Base-by-base conservation (phyloP, 1,140 invertebrate species). In the Eufriesea mexicana region DNA sequence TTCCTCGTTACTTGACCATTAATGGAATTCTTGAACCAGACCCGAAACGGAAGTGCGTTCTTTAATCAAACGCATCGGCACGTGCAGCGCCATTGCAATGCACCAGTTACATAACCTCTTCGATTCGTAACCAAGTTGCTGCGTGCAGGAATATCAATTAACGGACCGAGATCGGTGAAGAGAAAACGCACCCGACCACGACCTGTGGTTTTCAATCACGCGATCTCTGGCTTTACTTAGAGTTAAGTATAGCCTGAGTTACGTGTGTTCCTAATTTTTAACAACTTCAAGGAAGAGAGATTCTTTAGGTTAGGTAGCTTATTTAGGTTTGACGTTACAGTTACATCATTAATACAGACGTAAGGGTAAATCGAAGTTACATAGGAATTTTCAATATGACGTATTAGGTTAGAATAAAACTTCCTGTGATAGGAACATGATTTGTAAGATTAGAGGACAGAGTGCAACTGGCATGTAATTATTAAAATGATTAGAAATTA, bases 101-200 rank as follows among this genome's bases (percentile, higher is more conserved):
- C 45, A 9, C 7, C 45, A 51, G n/a, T 77, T 77, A 61, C 74
- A 45, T 77, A 77, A 77, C 20, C 25, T 42, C 28, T 66, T 77
- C 18, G 70, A 72, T 14, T 72, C 74, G 74, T 54, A 66, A 77
- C 20, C 23, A 28, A 51, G 23, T 54, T 23, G 47, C 61, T 12
- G 59, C 74, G 28, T 42, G 28, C 28, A 7, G 28, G 74, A 77
- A 77, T 77, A 77, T 54, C 47, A 77, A 77, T 77, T 77, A 77
- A 66, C 47, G 25, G 12, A 7, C 12, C 6, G 64, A 23, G 18
- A 57, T 51, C 49, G n/a, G 25, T 12, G n/a, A 54, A 6, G 49
- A 75, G 72, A 75, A 75, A 75, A 47, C 18, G 35, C 57, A 18
- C 9, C 25, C 55, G 45, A 18, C 59, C 45, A 2, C 47, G 45